phyloP scores from a whole-genome alignment of 2,113 vertebrate genomes.

The Vidua macroura region DNA sequence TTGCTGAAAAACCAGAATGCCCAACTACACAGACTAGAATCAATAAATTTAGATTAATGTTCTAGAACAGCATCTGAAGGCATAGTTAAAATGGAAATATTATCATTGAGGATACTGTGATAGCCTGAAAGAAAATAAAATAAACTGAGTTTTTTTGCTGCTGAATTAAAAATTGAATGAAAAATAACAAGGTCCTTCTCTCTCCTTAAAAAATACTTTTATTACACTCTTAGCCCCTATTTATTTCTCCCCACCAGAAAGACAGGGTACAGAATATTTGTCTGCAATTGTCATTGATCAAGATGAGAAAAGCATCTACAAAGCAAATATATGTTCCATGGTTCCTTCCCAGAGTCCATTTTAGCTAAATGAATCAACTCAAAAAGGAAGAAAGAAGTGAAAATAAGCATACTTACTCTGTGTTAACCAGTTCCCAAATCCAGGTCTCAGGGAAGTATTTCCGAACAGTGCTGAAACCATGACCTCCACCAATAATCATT shows the following conservation, averaged over 20 bases:
- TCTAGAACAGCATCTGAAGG: background rate
- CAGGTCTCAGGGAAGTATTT: constrained; percentile 86
- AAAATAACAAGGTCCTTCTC: background rate
- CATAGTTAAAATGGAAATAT: background rate
- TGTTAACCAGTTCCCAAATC: constrained; percentile 81
- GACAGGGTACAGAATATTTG: background rate
- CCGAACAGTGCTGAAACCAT: constrained; percentile 60
- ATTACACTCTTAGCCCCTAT: background rate
- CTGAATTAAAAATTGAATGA: background rate
- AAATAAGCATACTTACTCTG: constrained; percentile 72
- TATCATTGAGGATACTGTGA: background rate
- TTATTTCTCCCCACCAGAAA: background rate
- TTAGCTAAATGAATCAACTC: background rate
- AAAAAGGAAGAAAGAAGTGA: background rate
- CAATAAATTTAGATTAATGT: background rate
- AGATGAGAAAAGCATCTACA: background rate
- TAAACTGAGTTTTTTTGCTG: background rate
- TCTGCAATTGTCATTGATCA: background rate
- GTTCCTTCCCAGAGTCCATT: background rate
- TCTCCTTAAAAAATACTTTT: background rate
- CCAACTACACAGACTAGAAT: background rate
- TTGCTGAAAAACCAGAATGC: background rate
- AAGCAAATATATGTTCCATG: background rate
- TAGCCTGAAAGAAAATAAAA: background rate
- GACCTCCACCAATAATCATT: rapidly evolving